These are phyloP conservation scores for Cryptus armator DNA, from an alignment of 2,888 invertebrate species.

Conservation along the genomic window DNA sequence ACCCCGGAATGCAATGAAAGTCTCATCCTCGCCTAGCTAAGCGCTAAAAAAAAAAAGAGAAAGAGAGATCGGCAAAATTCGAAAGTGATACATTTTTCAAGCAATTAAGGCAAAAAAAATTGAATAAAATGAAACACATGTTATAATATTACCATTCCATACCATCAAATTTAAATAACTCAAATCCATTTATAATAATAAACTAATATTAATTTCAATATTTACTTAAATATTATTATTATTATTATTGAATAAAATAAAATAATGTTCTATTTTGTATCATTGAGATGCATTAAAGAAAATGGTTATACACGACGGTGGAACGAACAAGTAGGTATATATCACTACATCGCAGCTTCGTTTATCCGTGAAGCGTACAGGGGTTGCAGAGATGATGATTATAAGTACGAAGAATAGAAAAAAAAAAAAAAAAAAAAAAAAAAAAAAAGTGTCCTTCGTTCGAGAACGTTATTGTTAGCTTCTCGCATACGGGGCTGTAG, in stretches of 20 bases:
- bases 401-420: not conserved
- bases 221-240: too few relatives aligned
- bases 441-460: constrained; percentile 30
- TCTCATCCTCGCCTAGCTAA: not conserved
- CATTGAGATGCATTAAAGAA: too few relatives aligned
- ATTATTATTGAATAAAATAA: too few relatives aligned
- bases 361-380: not conserved
- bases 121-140: too few relatives aligned
- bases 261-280: too few relatives aligned
- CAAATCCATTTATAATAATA: too few relatives aligned
- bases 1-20: constrained; percentile 19
- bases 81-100: too few relatives aligned
- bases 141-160: too few relatives aligned
- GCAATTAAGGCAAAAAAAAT: too few relatives aligned
- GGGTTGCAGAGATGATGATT: not conserved
- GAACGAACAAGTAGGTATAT: not conserved
- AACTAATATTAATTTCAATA: too few relatives aligned
- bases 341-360: not conserved
- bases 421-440: constrained; percentile 5
- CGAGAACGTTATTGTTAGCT: constrained; percentile 43
- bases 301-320: not conserved
- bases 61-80: not conserved
- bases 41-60: not conserved
- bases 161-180: too few relatives aligned
- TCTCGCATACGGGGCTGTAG: constrained; percentile 17